Conservation (phyloP, 2,113 vertebrate species). For the Octodon degus region DNA sequence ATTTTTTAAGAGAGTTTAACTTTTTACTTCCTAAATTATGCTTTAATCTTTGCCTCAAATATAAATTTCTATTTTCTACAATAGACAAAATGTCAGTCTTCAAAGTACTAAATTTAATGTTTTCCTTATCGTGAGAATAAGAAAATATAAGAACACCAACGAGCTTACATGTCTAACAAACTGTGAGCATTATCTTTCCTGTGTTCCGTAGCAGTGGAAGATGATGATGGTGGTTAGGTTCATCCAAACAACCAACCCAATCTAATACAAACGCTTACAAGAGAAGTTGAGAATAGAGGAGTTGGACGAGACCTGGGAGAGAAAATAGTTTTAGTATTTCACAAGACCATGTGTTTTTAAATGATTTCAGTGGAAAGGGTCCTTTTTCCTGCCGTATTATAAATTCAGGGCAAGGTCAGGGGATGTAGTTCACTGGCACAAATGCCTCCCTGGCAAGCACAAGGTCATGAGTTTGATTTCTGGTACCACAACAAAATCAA, state of each 20-base stretch:
- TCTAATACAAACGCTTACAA: neutral
- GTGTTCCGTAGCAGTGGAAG: neutral
- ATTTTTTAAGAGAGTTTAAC: constrained; percentile 46
- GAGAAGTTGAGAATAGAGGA: neutral
- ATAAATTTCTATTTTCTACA: neutral
- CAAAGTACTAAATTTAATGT: neutral
- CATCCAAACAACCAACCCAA: neutral
- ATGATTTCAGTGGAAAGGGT: neutral
- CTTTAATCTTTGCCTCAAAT: neutral
- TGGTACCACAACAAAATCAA: neutral
- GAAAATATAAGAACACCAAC: neutral
- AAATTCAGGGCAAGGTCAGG: neutral
- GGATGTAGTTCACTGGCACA: too few species aligned
- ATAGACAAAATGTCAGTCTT: neutral
- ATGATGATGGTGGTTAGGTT: neutral
- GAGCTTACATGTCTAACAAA: neutral
- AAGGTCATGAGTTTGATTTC: too few species aligned
- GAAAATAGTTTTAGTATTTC: neutral
- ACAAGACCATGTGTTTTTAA: neutral
- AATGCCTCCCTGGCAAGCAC: too few species aligned
- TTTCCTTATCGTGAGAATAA: neutral
- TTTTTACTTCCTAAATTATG: constrained; percentile 12
- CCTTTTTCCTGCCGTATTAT: neutral
- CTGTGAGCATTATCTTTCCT: neutral
- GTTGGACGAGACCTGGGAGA: neutral